Percentiles rank a stretch among this genome's conserved stretches.
These are phyloP conservation scores for Cotesia chilonis DNA, from an alignment of 1,140 invertebrate genomes.

Conservation along the genomic window DNA sequence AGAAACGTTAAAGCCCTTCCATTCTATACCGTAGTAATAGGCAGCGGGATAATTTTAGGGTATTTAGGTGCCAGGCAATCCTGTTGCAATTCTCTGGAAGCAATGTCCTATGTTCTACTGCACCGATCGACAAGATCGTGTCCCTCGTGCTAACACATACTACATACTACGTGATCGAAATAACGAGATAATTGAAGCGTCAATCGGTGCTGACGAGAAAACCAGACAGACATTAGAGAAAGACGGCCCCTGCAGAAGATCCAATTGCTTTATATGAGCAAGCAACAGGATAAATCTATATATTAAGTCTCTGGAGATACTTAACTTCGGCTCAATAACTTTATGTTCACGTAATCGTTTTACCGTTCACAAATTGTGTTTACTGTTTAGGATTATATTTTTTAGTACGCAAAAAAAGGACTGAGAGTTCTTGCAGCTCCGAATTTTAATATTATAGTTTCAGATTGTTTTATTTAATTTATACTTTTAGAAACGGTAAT, in stretches of 20 bases:
- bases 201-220: not conserved
- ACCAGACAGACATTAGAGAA: not conserved
- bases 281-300: conserved; percentile 21
- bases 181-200: conserved; percentile 34
- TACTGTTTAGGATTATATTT: no score
- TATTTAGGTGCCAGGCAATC: conserved; percentile 43
- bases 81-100: conserved; percentile 31
- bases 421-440: no score
- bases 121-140: conserved; percentile 5
- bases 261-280: conserved; percentile 11
- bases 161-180: conserved; percentile 38
- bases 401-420: no score
- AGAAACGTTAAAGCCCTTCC: not conserved
- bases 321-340: no score
- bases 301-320: not conserved
- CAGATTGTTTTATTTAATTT: no score
- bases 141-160: conserved; percentile 8
- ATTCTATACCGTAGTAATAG: conserved; percentile 29
- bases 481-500: no score
- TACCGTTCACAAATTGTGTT: no score
- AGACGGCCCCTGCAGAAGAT: not conserved
- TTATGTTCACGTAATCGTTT: no score
- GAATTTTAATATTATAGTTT: no score
- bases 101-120: no score
- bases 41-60: conserved; percentile 41